These are phyloP conservation scores for Philereme transversata DNA, from an alignment of 2,888 invertebrate species.

Conservation along the genomic window DNA sequence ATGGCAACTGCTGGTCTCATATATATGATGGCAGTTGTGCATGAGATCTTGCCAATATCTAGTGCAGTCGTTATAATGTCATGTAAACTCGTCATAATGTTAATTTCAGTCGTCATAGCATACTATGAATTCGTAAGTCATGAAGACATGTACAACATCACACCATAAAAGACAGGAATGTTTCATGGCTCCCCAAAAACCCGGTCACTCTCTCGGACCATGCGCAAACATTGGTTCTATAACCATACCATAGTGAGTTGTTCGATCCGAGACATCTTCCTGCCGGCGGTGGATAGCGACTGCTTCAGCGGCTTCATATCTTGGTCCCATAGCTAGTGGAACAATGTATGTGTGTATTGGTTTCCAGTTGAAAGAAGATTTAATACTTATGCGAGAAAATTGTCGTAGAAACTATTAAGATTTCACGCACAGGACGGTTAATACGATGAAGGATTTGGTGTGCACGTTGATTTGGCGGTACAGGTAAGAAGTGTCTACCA, in stretches of 20 bases:
- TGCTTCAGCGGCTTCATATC: slow-evolving; percentile 94
- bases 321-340: slow-evolving; percentile 92
- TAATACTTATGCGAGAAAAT: no score
- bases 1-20: no score
- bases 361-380: slow-evolving; percentile 37
- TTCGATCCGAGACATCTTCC: slow-evolving; percentile 92
- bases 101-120: not conserved
- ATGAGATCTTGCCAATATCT: not conserved
- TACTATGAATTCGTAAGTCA: no score
- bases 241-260: slow-evolving; percentile 90
- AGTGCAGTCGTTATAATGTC: not conserved
- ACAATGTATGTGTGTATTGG: slow-evolving; percentile 58
- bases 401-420: no score
- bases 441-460: no score
- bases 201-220: slow-evolving; percentile 14
- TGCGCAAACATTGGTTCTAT: slow-evolving; percentile 34
- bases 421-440: no score
- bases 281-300: slow-evolving; percentile 89
- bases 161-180: not conserved
- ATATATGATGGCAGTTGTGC: no score
- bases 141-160: not conserved
- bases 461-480: no score
- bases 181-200: not conserved
- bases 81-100: not conserved
- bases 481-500: no score